phyloP scores from a whole-genome alignment of 2,888 invertebrate genomes.

The Hermaeophaga mercurialis region DNA sequence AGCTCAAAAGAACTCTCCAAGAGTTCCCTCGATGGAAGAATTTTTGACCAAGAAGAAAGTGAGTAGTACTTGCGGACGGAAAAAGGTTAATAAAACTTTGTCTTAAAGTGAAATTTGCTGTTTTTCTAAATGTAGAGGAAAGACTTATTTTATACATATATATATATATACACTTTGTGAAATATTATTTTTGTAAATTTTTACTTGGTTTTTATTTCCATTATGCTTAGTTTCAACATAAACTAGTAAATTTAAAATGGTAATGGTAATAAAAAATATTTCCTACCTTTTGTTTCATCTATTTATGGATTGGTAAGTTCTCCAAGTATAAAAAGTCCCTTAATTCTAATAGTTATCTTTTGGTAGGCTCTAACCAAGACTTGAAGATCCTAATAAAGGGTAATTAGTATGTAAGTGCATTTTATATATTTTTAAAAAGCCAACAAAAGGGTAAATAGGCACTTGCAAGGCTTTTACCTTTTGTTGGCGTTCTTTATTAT shows the following conservation, averaged over 20 bases:
- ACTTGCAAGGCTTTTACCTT: constrained; percentile 27
- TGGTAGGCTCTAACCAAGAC: neutral
- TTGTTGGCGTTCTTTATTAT: constrained; percentile 11
- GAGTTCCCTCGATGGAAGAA: constrained; percentile 62
- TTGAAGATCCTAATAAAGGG: constrained; percentile 15
- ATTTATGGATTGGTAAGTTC: constrained; percentile 2
- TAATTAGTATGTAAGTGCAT: constrained; percentile 50
- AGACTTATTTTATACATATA: too few relatives aligned
- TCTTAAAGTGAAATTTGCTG: too few relatives aligned
- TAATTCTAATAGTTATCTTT: neutral
- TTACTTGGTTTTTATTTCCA: too few relatives aligned
- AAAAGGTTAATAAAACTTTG: constrained; percentile 40
- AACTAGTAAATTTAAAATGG: too few relatives aligned
- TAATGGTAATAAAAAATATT: too few relatives aligned
- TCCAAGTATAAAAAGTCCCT: too few relatives aligned
- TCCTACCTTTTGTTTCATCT: too few relatives aligned
- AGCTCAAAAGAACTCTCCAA: constrained; percentile 56
- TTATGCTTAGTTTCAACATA: too few relatives aligned
- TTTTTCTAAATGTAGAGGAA: too few relatives aligned
- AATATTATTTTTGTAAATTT: too few relatives aligned
- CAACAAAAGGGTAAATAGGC: constrained; percentile 32
- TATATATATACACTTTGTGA: too few relatives aligned
- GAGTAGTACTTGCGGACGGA: constrained; percentile 44
- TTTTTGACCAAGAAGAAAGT: constrained; percentile 59
- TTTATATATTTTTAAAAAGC: constrained; percentile 14